phyloP scores from a whole-genome alignment of 2,113 vertebrate species.

The Cinclus cinclus region DNA sequence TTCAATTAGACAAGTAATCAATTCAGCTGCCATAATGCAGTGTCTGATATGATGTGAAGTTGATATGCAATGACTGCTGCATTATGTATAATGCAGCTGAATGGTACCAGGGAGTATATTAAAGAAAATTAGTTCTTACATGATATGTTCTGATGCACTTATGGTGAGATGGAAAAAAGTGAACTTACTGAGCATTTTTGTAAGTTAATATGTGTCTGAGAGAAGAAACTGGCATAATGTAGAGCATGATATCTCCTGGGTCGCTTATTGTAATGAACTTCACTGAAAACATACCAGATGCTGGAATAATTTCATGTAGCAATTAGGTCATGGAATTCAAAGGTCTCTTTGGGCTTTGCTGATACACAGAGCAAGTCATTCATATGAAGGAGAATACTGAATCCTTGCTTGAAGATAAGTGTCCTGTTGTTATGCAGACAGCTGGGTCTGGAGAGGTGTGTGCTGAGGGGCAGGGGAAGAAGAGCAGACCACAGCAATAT shows the following conservation, averaged over 20 bases:
- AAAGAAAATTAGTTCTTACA: constrained; percentile 26
- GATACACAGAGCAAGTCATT: background rate
- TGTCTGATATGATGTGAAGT: constrained; percentile 12
- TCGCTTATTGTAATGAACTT: constrained; percentile 24
- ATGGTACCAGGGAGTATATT: constrained; percentile 27
- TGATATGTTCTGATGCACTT: background rate
- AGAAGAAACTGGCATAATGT: background rate
- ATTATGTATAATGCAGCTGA: constrained; percentile 42
- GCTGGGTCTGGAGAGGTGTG: background rate
- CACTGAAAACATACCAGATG: background rate
- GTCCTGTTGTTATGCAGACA: background rate
- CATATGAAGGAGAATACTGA: background rate
- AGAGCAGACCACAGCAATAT: background rate
- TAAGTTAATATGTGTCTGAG: background rate
- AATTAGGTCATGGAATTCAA: constrained; percentile 25
- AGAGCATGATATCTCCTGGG: background rate
- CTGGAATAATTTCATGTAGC: constrained; percentile 12
- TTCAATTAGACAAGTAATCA: constrained; percentile 50
- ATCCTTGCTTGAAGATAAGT: background rate
- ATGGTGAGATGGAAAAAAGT: background rate
- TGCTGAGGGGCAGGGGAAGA: background rate
- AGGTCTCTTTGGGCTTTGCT: background rate
- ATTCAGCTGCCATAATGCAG: constrained; percentile 12
- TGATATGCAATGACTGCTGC: background rate
- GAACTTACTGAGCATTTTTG: background rate